Evolutionary conservation across 2,888 invertebrate genomes (phyloP).

Genomic region (Clunio marinus): DNA sequence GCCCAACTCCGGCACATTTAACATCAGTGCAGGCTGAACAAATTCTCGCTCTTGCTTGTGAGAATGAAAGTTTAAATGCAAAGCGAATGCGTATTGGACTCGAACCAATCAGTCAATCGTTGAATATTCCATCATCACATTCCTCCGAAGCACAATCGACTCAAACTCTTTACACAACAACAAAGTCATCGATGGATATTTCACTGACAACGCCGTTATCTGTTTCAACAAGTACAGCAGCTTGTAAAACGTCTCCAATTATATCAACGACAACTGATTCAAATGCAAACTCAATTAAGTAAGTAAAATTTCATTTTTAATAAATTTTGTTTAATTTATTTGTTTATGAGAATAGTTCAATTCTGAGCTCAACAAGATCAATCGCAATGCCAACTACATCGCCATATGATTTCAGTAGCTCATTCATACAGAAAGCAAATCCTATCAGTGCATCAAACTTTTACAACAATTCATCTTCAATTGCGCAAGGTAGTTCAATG

Average conservation of each 20-base stretch:
- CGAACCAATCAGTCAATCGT: slow-evolving; percentile 89
- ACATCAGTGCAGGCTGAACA: slow-evolving; percentile 96
- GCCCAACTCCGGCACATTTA: slow-evolving; percentile 93
- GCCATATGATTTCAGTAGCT: slow-evolving; percentile 9
- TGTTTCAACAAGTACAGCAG: slow-evolving; percentile 23
- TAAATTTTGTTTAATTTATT: background rate
- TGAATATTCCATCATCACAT: slow-evolving; percentile 53
- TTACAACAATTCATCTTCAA: slow-evolving; percentile 3
- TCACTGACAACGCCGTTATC: slow-evolving; percentile 30
- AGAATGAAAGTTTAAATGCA: slow-evolving; percentile 95
- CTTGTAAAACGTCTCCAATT: slow-evolving; percentile 24
- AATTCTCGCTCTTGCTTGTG: slow-evolving; percentile 91
- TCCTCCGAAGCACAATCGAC: slow-evolving; percentile 30
- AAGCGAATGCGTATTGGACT: slow-evolving; percentile 94
- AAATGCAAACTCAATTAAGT: slow-evolving; percentile 35
- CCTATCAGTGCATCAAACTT: background rate
- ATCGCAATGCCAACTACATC: slow-evolving; percentile 9
- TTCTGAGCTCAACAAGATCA: slow-evolving; percentile 13
- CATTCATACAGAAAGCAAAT: slow-evolving; percentile 20
- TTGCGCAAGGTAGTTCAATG: slow-evolving; percentile 24
- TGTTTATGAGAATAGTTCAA: too few relatives aligned
- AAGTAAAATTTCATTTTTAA: slow-evolving; percentile 9
- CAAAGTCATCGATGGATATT: slow-evolving; percentile 40
- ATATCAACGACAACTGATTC: slow-evolving; percentile 32
- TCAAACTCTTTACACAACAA: slow-evolving; percentile 41